phyloP scores from a whole-genome alignment of 2,888 invertebrate genomes.

The Euspilapteryx auroguttella region DNA sequence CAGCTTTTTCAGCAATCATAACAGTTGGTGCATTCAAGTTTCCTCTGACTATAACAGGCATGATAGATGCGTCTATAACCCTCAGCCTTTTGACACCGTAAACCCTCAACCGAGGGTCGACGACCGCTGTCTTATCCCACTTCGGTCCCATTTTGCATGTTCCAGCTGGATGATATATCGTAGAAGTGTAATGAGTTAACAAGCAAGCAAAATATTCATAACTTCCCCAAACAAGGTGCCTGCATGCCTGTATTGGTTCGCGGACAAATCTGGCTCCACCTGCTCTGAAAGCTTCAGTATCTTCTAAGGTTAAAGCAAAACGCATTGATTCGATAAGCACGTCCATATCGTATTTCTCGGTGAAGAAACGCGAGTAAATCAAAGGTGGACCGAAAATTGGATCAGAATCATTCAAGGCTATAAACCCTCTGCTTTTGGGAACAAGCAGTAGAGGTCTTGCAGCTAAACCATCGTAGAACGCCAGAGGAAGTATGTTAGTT shows the following conservation, averaged over 20 bases:
- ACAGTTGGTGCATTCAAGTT: conserved; percentile 84
- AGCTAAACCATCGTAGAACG: conserved; percentile 65
- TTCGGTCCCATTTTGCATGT: conserved; percentile 73
- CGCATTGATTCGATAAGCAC: conserved; percentile 63
- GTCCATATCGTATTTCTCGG: conserved; percentile 64
- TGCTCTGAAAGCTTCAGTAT: conserved; percentile 59
- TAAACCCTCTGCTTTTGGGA: conserved; percentile 66
- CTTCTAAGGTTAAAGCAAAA: conserved; percentile 59
- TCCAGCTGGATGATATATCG: conserved; percentile 70
- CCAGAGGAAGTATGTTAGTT: conserved; percentile 51
- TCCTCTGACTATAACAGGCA: conserved; percentile 66
- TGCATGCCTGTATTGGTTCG: conserved; percentile 62
- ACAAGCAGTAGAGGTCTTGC: conserved; percentile 64
- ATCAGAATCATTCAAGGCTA: conserved; percentile 67
- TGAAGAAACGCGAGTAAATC: conserved; percentile 72
- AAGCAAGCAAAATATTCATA: conserved; percentile 70
- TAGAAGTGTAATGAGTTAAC: conserved; percentile 66
- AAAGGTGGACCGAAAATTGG: conserved; percentile 72
- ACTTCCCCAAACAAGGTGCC: conserved; percentile 55
- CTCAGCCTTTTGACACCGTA: conserved; percentile 65
- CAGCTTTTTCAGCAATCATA: conserved; percentile 84
- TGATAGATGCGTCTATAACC: conserved; percentile 70
- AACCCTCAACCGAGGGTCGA: conserved; percentile 64
- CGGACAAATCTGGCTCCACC: conserved; percentile 59
- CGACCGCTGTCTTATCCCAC: conserved; percentile 64